Base-by-base conservation (phyloP, 2,888 invertebrate species). In the Chrysomela aeneicollis region DNA sequence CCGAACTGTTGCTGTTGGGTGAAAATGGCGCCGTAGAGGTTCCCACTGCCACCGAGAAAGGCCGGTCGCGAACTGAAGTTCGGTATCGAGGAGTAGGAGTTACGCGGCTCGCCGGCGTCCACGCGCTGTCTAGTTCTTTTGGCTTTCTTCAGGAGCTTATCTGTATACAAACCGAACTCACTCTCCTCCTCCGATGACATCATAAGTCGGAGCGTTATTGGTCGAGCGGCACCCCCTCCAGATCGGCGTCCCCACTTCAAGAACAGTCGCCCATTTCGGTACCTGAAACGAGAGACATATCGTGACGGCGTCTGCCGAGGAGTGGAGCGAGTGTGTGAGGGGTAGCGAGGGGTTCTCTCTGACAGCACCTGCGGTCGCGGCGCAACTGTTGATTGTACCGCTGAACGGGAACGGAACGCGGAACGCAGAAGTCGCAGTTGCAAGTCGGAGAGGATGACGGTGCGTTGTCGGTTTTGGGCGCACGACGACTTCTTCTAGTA, bases 111-210 rank as follows among this genome's bases (percentile, higher is more conserved):
- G 81, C 95, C 94, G 88, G 94, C 95, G 92, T 95, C 94, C 87
- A 94, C 95, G 87, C 94, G 92, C 90, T 95, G 94, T 89, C 95
- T 90, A 87, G 92, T 93, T 86, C 94, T 92, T 87, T 94, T 94
- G 86, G 91, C 90, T 89, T 93, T 92, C 92, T 93, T 93, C 88
- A 93, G 89, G 87, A 92, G 91, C 87, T 90, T 91, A 89, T 92
- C 93, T 91, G 92, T 92, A 89, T 91, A 93, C 92, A 93, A 92
- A 89, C 92, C 93, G 90, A 92, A 92, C 89, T 83, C 92, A 89
- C 92, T 92, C 91, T 94, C 93, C 92, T 94, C 94, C 91, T 93
- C 94, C 91, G 93, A 93, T 94, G 93, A 94, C 94, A 94, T 94
- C 92, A 93, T 93, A 93, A 91, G 87, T 89, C 88, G 86, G 87